Evolutionary conservation across 2,888 invertebrate species (phyloP).

Genomic region (Ferdinandea cuprea): DNA sequence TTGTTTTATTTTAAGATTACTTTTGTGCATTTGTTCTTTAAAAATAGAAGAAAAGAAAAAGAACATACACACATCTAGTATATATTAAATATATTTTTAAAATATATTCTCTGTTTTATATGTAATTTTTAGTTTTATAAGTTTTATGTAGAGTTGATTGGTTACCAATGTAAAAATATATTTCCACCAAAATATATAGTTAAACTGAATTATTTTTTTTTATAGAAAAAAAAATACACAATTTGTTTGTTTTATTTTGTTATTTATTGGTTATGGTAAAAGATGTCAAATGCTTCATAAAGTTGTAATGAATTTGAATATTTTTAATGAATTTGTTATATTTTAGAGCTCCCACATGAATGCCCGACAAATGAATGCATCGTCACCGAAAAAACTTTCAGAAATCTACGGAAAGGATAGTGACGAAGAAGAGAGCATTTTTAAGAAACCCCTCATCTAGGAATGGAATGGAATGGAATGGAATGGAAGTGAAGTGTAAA

Average conservation of each 20-base stretch:
- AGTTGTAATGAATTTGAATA: constrained; percentile 26
- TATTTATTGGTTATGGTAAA: not conserved
- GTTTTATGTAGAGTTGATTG: constrained; percentile 29
- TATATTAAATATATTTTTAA: constrained; percentile 12
- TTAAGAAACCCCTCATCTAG: constrained; percentile 63
- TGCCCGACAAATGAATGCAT: constrained; percentile 81
- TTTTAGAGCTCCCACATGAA: constrained; percentile 83
- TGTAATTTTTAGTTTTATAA: constrained; percentile 41
- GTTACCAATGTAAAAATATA: constrained; percentile 34
- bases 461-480: no score
- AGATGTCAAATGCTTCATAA: constrained; percentile 16
- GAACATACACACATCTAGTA: constrained; percentile 8
- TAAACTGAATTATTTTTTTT: constrained; percentile 16
- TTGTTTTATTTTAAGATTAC: constrained; percentile 73
- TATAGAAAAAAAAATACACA: not conserved
- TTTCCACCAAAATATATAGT: constrained; percentile 9
- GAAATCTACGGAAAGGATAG: constrained; percentile 49
- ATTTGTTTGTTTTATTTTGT: constrained; percentile 35
- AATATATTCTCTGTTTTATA: constrained; percentile 10
- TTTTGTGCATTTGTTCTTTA: constrained; percentile 68
- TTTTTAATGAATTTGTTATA: constrained; percentile 39
- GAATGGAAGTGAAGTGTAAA: no score
- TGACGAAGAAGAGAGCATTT: constrained; percentile 48
- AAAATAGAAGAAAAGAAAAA: constrained; percentile 25
- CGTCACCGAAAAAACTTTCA: constrained; percentile 78